Evolutionary conservation across 1,140 invertebrate genomes (phyloP).

Genomic region (Pachypeltis micranthus): DNA sequence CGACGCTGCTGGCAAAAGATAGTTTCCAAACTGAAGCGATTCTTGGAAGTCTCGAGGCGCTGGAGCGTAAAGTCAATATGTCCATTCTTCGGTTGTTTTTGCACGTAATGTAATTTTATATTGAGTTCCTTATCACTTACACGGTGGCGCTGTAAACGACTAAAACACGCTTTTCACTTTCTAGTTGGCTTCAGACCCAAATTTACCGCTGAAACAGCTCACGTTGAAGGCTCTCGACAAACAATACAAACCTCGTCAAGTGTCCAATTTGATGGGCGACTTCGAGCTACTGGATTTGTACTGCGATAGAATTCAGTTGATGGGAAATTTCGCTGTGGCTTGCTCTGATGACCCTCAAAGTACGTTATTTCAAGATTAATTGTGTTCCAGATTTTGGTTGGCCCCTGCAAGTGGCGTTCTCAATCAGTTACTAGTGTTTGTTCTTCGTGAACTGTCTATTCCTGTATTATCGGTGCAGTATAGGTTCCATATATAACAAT

Average conservation of each 20-base stretch:
- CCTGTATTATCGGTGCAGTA: too few species aligned
- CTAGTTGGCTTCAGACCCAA: conserved; percentile 19
- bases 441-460: too few species aligned
- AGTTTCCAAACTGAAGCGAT: conserved; percentile 18
- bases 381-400: too few species aligned
- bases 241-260: not conserved
- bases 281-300: conserved; percentile 24
- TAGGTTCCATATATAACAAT: too few species aligned
- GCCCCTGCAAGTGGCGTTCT: too few species aligned
- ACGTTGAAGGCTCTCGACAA: conserved; percentile 5
- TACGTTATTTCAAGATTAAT: conserved; percentile 23
- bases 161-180: not conserved
- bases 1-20: not conserved
- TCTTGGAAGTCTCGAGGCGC: conserved; percentile 15
- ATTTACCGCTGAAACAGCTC: conserved; percentile 16
- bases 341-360: conserved; percentile 25
- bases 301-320: conserved; percentile 27
- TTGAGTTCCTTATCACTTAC: not conserved
- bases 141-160: not conserved
- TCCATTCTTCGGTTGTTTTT: conserved; percentile 25
- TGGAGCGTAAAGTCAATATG: conserved; percentile 26
- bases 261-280: conserved; percentile 18
- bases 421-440: too few species aligned
- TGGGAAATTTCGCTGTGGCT: conserved; percentile 28
- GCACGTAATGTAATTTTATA: conserved; percentile 20